Evolutionary conservation across 2,797 vertebrate genomes (phyloP).

Genomic region (Lepus oiostolus): DNA sequence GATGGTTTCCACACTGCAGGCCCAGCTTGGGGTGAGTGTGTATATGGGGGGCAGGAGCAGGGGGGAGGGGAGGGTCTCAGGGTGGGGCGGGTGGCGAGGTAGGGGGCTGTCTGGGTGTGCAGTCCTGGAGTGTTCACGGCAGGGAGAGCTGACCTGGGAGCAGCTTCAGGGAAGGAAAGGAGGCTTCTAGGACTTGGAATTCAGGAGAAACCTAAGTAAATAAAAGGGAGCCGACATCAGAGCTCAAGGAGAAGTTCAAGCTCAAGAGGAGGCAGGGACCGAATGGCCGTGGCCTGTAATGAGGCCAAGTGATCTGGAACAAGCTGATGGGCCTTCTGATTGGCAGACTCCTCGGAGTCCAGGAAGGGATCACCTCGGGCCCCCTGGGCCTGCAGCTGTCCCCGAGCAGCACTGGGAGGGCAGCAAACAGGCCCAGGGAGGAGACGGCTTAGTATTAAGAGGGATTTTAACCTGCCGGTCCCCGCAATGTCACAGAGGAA

Average conservation of each 20-base stretch:
- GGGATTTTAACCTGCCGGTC: constrained; percentile 2
- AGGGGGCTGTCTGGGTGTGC: background rate
- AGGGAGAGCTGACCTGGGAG: background rate
- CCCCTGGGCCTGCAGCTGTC: background rate
- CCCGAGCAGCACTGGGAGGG: background rate
- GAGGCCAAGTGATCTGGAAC: constrained; percentile 12
- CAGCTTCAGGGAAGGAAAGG: background rate
- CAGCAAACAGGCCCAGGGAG: background rate
- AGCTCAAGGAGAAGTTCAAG: background rate
- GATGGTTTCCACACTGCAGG: background rate
- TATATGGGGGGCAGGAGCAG: background rate
- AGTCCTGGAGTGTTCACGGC: background rate
- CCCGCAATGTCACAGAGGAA: background rate
- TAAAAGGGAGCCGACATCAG: background rate
- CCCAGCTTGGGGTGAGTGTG: background rate
- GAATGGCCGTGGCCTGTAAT: constrained; percentile 11
- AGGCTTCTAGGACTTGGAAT: background rate
- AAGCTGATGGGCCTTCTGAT: background rate
- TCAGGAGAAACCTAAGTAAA: constrained; percentile 24
- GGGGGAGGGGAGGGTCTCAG: no score
- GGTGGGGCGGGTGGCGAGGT: background rate
- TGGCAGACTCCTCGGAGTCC: background rate
- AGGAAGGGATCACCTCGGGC: background rate
- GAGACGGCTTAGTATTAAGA: background rate
- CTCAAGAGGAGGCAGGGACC: background rate